Conservation (phyloP, 2,888 invertebrate genomes). For the Clepsis dumicolana region DNA sequence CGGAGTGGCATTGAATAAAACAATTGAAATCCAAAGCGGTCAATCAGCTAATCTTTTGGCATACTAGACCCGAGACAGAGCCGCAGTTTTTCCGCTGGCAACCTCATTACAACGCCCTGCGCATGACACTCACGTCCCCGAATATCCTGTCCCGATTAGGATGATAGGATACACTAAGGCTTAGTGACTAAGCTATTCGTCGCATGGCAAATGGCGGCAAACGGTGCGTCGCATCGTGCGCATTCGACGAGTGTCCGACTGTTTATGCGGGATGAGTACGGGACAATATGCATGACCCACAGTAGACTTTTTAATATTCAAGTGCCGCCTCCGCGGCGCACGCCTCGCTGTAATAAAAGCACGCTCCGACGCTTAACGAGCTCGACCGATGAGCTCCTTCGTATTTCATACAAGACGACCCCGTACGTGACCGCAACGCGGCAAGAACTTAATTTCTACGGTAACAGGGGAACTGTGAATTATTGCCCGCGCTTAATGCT, state of each 20-base stretch:
- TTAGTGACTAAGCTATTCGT: constrained; percentile 15
- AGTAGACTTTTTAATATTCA: constrained; percentile 80
- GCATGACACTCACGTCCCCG: constrained; percentile 38
- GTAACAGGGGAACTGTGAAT: constrained; percentile 77
- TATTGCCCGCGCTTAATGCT: constrained; percentile 62
- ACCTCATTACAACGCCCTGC: constrained; percentile 34
- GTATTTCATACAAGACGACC: constrained; percentile 83
- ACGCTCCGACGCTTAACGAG: constrained; percentile 84
- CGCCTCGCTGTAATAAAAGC: constrained; percentile 83
- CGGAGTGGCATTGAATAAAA: constrained; percentile 16
- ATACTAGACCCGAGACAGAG: constrained; percentile 16
- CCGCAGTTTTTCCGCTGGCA: constrained; percentile 25
- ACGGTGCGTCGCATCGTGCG: constrained; percentile 21
- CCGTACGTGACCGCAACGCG: constrained; percentile 78
- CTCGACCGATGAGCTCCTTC: constrained; percentile 82
- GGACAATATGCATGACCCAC: constrained; percentile 80
- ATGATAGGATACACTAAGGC: constrained; percentile 40
- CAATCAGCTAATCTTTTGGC: constrained; percentile 25
- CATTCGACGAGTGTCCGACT: constrained; percentile 36
- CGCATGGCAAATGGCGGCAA: constrained; percentile 27
- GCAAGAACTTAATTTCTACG: constrained; percentile 67
- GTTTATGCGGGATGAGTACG: constrained; percentile 60
- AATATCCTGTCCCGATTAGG: constrained; percentile 44
- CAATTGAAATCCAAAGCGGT: constrained; percentile 10
- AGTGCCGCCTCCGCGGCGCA: constrained; percentile 75